Base-by-base conservation (phyloP, 2,888 invertebrate genomes). In the Oxytorus armatus region DNA sequence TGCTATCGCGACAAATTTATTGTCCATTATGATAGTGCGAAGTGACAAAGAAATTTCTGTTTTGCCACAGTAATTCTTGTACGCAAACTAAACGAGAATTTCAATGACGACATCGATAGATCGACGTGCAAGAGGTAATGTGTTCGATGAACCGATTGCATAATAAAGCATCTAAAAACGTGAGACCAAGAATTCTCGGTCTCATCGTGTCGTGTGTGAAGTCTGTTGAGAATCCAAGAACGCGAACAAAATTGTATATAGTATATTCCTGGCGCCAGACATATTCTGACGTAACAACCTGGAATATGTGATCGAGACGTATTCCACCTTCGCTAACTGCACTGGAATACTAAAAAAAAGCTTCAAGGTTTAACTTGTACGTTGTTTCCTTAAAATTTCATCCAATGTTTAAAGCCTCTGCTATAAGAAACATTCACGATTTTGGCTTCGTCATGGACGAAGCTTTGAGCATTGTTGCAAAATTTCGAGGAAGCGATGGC, bases 181-280 rank as follows among this genome's bases (percentile, higher is more conserved):
- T 14, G 11, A 53, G 42, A 55, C n/a, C 42, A 69, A 55, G 29
- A 69, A 55, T 55, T 44, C 42, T 44, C 33, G 55, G 29, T 14
- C 33, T 1, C 29, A 10, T n/a, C 18, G 5, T 18, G 25, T 42
- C 55, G 42, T 25, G 14, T n/a, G n/a, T n/a, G n/a, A n/a, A n/a
- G n/a, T 42, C 47, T 33, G 44, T 29, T 16, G 47, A 18, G 65
- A 44, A 5, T 44, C 4, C 44, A 16, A 44, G 44, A 44, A 44
- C 16, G 44, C 16, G 16, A 4, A 44, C 44, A 16, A 44, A 16
- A 44, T 3, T 44, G 44, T 16, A 14, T 18, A 21, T 33, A 10
- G 49, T 36, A 29, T 65, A 0, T 47, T 33, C 11, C 69, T 69
- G 55, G 69, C 69, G 57, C 57, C 55, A 57, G 55, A 33, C 44